phyloP scores from a whole-genome alignment of 2,888 invertebrate species.

The Linyphia triangularis region DNA sequence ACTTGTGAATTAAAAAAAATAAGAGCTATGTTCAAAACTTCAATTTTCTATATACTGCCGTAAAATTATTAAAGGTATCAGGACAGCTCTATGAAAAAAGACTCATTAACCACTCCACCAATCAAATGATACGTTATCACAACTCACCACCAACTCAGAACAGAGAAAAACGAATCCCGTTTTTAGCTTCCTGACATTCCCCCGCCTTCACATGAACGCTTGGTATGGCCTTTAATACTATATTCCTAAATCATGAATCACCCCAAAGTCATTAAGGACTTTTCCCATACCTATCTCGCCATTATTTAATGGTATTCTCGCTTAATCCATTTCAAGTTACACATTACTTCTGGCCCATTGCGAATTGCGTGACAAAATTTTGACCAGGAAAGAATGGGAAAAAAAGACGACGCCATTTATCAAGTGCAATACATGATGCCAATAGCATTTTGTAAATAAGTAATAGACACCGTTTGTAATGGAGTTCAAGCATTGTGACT shows the following conservation, averaged over 20 bases:
- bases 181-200: background rate
- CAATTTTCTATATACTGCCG: too few relatives aligned
- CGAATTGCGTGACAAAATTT: constrained; percentile 31
- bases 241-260: constrained; percentile 42
- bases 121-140: background rate
- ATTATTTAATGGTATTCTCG: constrained; percentile 46
- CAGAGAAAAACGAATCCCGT: constrained; percentile 16
- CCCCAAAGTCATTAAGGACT: constrained; percentile 23
- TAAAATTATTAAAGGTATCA: too few relatives aligned
- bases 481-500: background rate
- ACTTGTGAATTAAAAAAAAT: too few relatives aligned
- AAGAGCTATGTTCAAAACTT: too few relatives aligned
- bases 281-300: background rate
- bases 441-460: constrained; percentile 47
- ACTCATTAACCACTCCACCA: background rate
- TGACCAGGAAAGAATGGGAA: constrained; percentile 17
- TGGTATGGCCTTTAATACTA: background rate
- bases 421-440: constrained; percentile 30
- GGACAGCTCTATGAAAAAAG: too few relatives aligned
- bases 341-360: constrained; percentile 17
- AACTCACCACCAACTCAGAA: background rate
- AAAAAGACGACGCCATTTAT: constrained; percentile 26
- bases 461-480: constrained; percentile 34
- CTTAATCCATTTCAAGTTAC: constrained; percentile 39
- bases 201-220: background rate